Percentiles rank a stretch among this genome's conserved stretches.
These are phyloP conservation scores for Monoplex corrugatus DNA, from an alignment of 2,888 invertebrate species.

Conservation along the genomic window DNA sequence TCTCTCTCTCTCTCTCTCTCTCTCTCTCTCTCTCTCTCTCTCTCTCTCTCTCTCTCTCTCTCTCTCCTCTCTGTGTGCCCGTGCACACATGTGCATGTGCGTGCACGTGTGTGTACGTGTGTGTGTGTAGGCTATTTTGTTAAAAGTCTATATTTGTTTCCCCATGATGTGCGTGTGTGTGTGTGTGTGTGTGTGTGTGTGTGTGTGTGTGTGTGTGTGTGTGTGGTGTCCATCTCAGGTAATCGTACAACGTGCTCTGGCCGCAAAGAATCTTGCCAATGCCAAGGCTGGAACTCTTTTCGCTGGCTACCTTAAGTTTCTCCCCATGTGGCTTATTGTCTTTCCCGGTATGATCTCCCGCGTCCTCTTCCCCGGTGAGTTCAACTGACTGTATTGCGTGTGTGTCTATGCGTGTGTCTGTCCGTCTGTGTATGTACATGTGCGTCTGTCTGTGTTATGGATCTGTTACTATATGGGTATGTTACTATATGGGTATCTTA, in stretches of 20 bases:
- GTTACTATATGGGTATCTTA: no score
- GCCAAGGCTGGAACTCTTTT: conserved; percentile 83
- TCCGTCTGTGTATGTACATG: no score
- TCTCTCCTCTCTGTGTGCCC: not conserved
- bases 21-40: conserved; percentile 33
- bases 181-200: no score
- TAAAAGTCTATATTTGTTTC: not conserved
- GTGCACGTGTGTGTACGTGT: not conserved
- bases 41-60: conserved; percentile 33
- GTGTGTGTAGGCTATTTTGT: not conserved
- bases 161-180: no score
- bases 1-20: not conserved
- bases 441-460: no score
- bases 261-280: conserved; percentile 83
- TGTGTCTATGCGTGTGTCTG: no score
- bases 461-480: no score
- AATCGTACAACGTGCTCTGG: conserved; percentile 83
- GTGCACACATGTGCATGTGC: no score
- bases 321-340: conserved; percentile 83
- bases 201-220: not conserved
- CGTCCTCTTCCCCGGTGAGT: conserved; percentile 82
- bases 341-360: conserved; percentile 83
- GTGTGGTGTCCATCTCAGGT: conserved; percentile 78
- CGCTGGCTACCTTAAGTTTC: conserved; percentile 82
- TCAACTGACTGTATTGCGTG: not conserved